These are phyloP conservation scores for Syngnathus scovelli DNA, from an alignment of 2,113 vertebrate species.

Conservation along the genomic window DNA sequence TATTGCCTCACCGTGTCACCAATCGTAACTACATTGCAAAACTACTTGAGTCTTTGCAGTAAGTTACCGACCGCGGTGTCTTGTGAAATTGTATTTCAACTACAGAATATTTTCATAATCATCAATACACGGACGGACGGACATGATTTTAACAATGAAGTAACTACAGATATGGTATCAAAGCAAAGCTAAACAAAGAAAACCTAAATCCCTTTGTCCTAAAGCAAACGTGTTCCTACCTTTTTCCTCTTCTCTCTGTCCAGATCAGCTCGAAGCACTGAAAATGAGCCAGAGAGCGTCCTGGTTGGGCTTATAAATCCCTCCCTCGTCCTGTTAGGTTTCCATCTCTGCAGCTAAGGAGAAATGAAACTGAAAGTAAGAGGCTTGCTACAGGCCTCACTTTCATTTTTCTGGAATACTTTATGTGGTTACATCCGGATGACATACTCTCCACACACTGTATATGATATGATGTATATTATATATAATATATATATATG, in stretches of 20 bases:
- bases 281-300: background rate
- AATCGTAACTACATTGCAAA: too few relatives aligned
- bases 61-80: too few relatives aligned
- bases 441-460: too few relatives aligned
- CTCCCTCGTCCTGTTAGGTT: background rate
- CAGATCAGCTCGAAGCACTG: background rate
- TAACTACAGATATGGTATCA: background rate
- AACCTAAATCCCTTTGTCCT: background rate
- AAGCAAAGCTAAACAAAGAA: background rate
- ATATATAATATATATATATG: background rate
- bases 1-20: too few relatives aligned
- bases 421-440: background rate
- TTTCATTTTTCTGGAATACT: constrained; percentile 38
- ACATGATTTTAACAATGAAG: too few relatives aligned
- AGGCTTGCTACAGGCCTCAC: background rate
- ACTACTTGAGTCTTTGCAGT: too few relatives aligned
- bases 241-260: background rate
- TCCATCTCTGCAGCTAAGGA: constrained; percentile 7
- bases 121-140: too few relatives aligned
- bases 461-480: background rate
- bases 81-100: too few relatives aligned
- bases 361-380: constrained; percentile 63
- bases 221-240: constrained; percentile 25
- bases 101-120: too few relatives aligned
- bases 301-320: constrained; percentile 10